A percentile compares a stretch with the other conserved stretches of the same genome.
phyloP scores from a whole-genome alignment of 2,888 invertebrate species.

The Odontothrips loti region DNA sequence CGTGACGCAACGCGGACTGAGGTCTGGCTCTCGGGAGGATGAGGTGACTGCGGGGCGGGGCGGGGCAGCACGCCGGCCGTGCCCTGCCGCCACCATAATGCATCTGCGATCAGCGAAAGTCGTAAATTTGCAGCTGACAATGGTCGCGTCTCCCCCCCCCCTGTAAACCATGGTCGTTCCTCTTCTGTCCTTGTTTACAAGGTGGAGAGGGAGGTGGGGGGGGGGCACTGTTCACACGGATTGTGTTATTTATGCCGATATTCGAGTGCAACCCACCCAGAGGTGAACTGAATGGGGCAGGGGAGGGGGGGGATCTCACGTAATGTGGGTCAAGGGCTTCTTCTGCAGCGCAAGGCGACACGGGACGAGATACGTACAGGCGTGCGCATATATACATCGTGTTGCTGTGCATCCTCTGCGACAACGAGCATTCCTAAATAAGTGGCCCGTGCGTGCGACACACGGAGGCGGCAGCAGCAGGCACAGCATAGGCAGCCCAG shows the following conservation, averaged over 20 bases:
- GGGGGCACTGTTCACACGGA: too few species aligned
- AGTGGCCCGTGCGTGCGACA: neutral
- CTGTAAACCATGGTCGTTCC: neutral
- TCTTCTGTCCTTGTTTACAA: too few species aligned
- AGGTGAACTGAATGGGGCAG: too few species aligned
- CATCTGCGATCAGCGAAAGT: constrained; percentile 11
- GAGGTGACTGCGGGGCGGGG: neutral
- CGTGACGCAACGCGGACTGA: neutral
- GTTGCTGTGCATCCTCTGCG: neutral
- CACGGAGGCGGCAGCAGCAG: neutral
- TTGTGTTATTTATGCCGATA: too few species aligned
- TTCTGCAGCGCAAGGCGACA: too few species aligned
- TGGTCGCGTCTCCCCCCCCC: neutral
- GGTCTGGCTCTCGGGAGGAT: neutral
- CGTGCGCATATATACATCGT: neutral
- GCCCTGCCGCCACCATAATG: neutral
- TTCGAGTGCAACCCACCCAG: too few species aligned
- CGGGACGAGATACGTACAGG: too few species aligned
- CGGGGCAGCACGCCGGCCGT: neutral
- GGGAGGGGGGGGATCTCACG: too few species aligned
- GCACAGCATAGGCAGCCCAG: too few species aligned
- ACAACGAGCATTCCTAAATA: neutral
- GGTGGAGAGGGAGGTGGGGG: too few species aligned
- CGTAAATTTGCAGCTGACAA: constrained; percentile 15
- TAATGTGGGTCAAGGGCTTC: constrained; percentile 9